Conservation (phyloP, 2,113 vertebrate genomes). For the Grus americana region DNA sequence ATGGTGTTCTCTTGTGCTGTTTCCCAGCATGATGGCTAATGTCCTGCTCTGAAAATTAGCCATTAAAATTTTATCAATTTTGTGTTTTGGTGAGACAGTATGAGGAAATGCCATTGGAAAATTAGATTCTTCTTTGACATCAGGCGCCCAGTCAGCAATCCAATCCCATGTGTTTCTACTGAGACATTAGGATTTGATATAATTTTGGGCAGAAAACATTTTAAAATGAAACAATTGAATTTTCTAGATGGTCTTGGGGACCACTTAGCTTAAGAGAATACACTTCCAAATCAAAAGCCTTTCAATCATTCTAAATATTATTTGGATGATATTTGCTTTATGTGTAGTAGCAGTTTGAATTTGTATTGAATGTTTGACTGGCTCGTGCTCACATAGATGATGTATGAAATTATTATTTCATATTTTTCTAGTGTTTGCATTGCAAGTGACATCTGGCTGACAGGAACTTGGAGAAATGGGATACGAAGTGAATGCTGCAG, state of each 20-base stretch:
- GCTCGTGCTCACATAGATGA: slow-evolving; percentile 81
- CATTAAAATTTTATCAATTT: slow-evolving; percentile 98
- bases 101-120: slow-evolving; percentile 96
- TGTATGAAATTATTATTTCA: slow-evolving; percentile 92
- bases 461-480: slow-evolving; percentile 78
- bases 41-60: slow-evolving; percentile 89
- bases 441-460: slow-evolving; percentile 87
- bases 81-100: slow-evolving; percentile 89
- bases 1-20: slow-evolving; percentile 72
- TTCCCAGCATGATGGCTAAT: slow-evolving; percentile 74
- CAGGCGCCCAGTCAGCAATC: slow-evolving; percentile 93
- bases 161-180: slow-evolving; percentile 96
- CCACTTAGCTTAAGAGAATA: slow-evolving; percentile 99
- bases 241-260: slow-evolving; percentile 95
- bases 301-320: slow-evolving; percentile 99
- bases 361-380: slow-evolving; percentile 90
- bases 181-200: slow-evolving; percentile 99
- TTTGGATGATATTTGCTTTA: slow-evolving; percentile 89
- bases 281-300: slow-evolving; percentile 99
- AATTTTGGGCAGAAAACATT: slow-evolving; percentile 96
- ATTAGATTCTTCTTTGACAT: slow-evolving; percentile 99
- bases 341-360: slow-evolving; percentile 88
- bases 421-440: slow-evolving; percentile 86
- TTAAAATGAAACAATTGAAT: slow-evolving; percentile 99
- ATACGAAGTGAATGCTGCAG: slow-evolving; percentile 76